phyloP scores from a whole-genome alignment of 2,888 invertebrate species.

The Coelinius sp. region DNA sequence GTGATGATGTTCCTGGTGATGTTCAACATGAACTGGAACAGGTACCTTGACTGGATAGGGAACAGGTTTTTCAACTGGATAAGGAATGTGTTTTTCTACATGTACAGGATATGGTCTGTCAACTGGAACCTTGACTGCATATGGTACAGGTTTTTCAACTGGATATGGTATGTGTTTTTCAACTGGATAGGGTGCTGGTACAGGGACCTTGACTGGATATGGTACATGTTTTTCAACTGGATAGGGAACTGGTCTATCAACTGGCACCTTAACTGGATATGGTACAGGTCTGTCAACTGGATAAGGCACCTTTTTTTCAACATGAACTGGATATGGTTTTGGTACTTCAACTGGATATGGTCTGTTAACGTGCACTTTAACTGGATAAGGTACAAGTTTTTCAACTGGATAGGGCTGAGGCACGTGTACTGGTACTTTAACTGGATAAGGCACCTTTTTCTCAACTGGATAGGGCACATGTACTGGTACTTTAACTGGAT shows the following conservation, averaged over 20 bases:
- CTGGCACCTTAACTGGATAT: constrained; percentile 69
- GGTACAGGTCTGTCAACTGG: constrained; percentile 78
- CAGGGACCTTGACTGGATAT: constrained; percentile 76
- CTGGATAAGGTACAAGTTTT: constrained; percentile 81
- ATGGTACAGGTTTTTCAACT: constrained; percentile 74
- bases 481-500: constrained; percentile 83
- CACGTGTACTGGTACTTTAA: constrained; percentile 74
- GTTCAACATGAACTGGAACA: constrained; percentile 73
- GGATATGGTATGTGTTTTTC: constrained; percentile 82
- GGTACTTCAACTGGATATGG: constrained; percentile 81
- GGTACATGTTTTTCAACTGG: constrained; percentile 77
- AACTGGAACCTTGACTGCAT: constrained; percentile 80
- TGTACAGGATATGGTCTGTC: constrained; percentile 81
- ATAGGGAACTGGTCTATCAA: constrained; percentile 62
- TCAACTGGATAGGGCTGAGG: constrained; percentile 83
- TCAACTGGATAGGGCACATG: constrained; percentile 72
- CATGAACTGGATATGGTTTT: constrained; percentile 80
- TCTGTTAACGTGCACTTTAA: constrained; percentile 72
- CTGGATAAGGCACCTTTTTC: constrained; percentile 66
- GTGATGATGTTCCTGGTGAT: constrained; percentile 45
- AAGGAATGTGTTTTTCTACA: constrained; percentile 72
- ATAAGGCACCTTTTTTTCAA: constrained; percentile 71
- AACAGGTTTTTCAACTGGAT: constrained; percentile 80
- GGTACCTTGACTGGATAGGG: constrained; percentile 83
- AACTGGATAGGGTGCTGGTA: constrained; percentile 79